Evolutionary conservation across 2,888 invertebrate species (phyloP), one percentile per base, ranked within the genome.

Genomic region (Nebria salina): DNA sequence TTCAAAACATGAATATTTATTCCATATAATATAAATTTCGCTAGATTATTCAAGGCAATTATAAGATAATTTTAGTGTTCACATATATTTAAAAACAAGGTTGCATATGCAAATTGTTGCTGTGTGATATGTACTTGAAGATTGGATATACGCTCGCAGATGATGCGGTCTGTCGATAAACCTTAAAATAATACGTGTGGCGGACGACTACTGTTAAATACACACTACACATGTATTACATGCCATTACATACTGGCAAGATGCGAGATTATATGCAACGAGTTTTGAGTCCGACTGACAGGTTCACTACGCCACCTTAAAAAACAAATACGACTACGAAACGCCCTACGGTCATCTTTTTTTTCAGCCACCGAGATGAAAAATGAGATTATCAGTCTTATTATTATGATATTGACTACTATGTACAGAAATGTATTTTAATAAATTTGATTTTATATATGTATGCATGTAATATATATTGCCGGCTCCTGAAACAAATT

Each of bases 181-280:
- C 77, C 65, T 77, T 72, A 78, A 78, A 78, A 78, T 78, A 78
- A 78, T 74, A 41, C 66, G 20, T 20, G 43, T 78, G 65, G 74
- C 74, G 73, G 41, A 72, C 42, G 74, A 78, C 78, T 78, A 74
- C 78, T 78, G 78, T 74, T 78, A 78, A 78, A 78, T 74, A 72
- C 74, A 78, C 74, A 73, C 70, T 65, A 42, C 66, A 74, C 73
- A 65, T 78, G 78, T 78, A 78, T 74, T 78, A 76, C 76, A 76
- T 76, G 76, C 76, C 70, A 76, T 76, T 76, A 78, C 78, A 78
- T 65, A 34, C 72, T 20, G 41, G 77, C 66, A 74, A 78, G 78
- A 78, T 78, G 74, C 66, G 5, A 78, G 78, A 78, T 78, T 78
- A 78, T 66, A 34, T 72, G 26, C 72, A 72, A 72, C 26, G 11